Percentiles rank a stretch among this genome's conserved stretches.
These are phyloP conservation scores for Agonopterix heracliana DNA, from an alignment of 2,888 invertebrate species.

Conservation along the genomic window DNA sequence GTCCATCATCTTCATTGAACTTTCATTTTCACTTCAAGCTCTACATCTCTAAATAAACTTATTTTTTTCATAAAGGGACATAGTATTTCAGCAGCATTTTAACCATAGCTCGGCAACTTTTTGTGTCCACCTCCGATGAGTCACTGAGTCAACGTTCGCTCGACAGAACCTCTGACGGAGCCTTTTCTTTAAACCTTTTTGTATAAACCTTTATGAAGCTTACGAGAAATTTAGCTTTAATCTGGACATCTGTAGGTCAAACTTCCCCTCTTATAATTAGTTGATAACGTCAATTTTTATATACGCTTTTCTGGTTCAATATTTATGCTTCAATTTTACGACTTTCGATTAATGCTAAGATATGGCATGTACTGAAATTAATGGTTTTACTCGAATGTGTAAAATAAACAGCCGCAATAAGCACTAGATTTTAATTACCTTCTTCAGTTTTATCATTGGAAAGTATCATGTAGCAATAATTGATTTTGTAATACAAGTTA, in stretches of 20 bases:
- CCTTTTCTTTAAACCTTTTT: slow-evolving; percentile 35
- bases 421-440: slow-evolving; percentile 3
- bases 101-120: slow-evolving; percentile 32
- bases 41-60: too few relatives aligned
- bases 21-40: too few relatives aligned
- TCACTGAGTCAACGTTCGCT: slow-evolving; percentile 55
- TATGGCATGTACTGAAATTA: too few relatives aligned
- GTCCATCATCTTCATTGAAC: too few relatives aligned
- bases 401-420: slow-evolving; percentile 2
- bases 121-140: slow-evolving; percentile 42
- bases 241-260: slow-evolving; percentile 9
- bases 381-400: too few relatives aligned
- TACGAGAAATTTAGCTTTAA: slow-evolving; percentile 24
- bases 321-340: too few relatives aligned
- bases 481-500: slow-evolving; percentile 5
- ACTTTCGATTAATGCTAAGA: too few relatives aligned
- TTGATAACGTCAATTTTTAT: background rate
- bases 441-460: slow-evolving; percentile 4
- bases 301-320: too few relatives aligned
- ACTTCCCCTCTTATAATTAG: background rate
- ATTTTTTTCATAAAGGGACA: too few relatives aligned
- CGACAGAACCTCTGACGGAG: slow-evolving; percentile 21
- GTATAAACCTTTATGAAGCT: slow-evolving; percentile 20
- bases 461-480: slow-evolving; percentile 8
- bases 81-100: slow-evolving; percentile 29